A percentile compares a stretch with the other conserved stretches of the same genome.
Evolutionary conservation across 2,113 vertebrate species (phyloP).

Genomic region (Syngnathus scovelli): DNA sequence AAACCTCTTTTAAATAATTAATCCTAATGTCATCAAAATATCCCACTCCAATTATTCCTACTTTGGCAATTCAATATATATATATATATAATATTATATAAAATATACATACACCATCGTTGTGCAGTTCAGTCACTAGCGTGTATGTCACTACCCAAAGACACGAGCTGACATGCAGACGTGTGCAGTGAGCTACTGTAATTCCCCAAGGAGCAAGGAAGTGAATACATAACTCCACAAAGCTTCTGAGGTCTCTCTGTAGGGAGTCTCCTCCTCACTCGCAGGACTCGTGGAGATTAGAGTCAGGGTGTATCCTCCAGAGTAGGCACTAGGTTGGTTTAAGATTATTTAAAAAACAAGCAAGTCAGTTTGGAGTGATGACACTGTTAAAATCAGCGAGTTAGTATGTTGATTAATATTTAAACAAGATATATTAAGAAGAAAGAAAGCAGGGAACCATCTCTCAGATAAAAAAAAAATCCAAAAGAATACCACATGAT

Average conservation of each 20-base stretch:
- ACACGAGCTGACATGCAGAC: conserved; percentile 37
- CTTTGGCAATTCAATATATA: no score
- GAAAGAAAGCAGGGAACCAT: not conserved
- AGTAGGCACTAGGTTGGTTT: conserved; percentile 8
- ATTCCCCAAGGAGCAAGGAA: conserved; percentile 40
- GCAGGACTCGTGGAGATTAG: conserved; percentile 29
- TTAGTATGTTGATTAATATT: not conserved
- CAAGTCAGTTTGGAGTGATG: not conserved
- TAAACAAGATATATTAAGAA: not conserved
- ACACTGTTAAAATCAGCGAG: not conserved
- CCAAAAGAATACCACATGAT: conserved; percentile 7
- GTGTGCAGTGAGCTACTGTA: conserved; percentile 24
- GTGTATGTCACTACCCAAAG: conserved; percentile 38
- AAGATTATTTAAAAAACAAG: conserved; percentile 4
- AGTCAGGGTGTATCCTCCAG: conserved; percentile 23
- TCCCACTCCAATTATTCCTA: conserved; percentile 37
- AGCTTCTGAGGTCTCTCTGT: conserved; percentile 41
- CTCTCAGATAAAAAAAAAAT: not conserved
- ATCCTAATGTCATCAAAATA: conserved; percentile 41
- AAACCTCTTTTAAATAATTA: conserved; percentile 66
- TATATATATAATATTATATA: no score
- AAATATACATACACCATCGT: no score
- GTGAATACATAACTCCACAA: conserved; percentile 35
- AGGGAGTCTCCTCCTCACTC: conserved; percentile 35
- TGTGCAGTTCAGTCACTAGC: conserved; percentile 14